Base-by-base conservation (phyloP, 2,888 invertebrate species). In the Agrilus cyanescens region DNA sequence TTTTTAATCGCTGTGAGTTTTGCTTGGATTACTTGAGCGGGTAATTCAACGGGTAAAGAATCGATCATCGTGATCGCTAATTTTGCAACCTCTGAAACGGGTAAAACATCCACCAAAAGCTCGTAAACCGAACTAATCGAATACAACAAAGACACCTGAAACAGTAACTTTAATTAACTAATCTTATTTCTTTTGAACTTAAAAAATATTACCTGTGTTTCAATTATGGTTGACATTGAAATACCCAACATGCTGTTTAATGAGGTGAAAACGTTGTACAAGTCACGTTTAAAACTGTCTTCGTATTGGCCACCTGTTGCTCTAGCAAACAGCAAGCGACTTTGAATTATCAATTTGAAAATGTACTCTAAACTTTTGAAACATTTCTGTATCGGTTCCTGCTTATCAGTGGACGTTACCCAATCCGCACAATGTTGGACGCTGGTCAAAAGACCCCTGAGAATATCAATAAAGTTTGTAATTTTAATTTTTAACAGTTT, bases 301-400 rank as follows among this genome's bases (percentile, higher is more conserved):
- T 90, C 90, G 58, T 85, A 87, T 63, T 88, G 85, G 0, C 88
- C 89, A 7, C 86, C 87, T 0, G 88, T 90, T 0, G 90, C 90
- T 13, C 87, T 73, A 0, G 87, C 80, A 68, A 90, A 91, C 32
- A 91, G 61, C 32, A 85, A 64, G 5, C 90, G 73, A 33, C 93
- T 94, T 54, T 93, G 86, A 31, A 94, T 91, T 2, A 94, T 85
- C 54, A 95, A 77, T 50, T 93, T 86, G 66, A 94, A 90, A 52
- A 95, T 88, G 48, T 90, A 91, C 59, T 93, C 93, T 35, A 94
- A 70, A 0, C 91, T 90, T 43, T 85, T 81, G 46, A 91, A 87
- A 58, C 90, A 90, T 59, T 88, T 90, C 61, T 88, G 82, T 46
- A 93, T 87, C 0, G 89, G 85, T 57, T 91, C 89, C 48, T 90